Percentiles rank a stretch among this genome's conserved stretches.
These are phyloP conservation scores for Fregata magnificens DNA, from an alignment of 2,113 vertebrate genomes.

Conservation along the genomic window DNA sequence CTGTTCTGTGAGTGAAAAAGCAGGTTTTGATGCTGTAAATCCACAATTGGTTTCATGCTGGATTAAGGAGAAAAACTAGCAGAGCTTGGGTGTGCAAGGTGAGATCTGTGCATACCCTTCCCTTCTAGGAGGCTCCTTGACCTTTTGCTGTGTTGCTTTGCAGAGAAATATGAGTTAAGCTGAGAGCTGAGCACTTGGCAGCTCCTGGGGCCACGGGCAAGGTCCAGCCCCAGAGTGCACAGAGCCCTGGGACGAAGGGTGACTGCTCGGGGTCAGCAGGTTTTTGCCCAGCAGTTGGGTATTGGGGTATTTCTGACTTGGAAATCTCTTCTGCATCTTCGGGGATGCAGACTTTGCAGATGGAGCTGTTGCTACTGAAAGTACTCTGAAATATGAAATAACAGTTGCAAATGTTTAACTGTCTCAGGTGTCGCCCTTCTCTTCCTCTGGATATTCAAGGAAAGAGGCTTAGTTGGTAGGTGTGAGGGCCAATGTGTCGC, in stretches of 20 bases:
- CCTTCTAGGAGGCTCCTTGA: not conserved
- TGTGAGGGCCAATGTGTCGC: not conserved
- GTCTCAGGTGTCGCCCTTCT: not conserved
- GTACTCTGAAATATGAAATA: not conserved
- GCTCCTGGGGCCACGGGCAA: not conserved
- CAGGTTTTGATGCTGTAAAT: not conserved
- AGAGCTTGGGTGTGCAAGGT: not conserved
- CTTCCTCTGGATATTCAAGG: not conserved
- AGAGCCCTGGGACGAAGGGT: not conserved
- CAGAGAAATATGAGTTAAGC: rapidly evolving
- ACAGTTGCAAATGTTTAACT: not conserved
- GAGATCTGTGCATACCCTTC: not conserved
- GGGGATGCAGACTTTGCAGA: not conserved
- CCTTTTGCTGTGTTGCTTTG: not conserved
- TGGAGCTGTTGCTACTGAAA: not conserved
- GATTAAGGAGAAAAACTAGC: not conserved
- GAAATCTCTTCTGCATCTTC: not conserved
- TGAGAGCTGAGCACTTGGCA: not conserved
- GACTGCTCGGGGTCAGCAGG: rapidly evolving
- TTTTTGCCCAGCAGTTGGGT: not conserved
- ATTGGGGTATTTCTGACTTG: not conserved
- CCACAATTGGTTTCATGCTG: not conserved
- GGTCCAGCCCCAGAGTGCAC: not conserved
- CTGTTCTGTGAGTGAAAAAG: not conserved
- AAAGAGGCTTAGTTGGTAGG: not conserved